Percentiles rank a stretch among this genome's conserved stretches.
Conservation (phyloP, 2,113 vertebrate species). For the Struthio camelus region DNA sequence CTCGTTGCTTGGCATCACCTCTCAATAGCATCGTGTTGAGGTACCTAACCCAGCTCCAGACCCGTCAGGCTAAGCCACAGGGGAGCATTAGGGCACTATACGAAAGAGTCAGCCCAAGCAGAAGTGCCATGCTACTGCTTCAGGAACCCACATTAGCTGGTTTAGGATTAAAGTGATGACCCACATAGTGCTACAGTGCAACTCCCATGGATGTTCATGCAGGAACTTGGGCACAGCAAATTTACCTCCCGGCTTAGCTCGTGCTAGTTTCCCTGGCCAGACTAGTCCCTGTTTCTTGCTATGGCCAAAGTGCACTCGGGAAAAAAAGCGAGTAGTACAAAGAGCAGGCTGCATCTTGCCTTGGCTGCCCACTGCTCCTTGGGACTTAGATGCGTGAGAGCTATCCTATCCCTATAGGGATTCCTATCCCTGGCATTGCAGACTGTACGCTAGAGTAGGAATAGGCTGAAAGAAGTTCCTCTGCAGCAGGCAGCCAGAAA, state of each 20-base stretch:
- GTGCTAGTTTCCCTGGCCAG: background rate
- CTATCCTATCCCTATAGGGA: background rate
- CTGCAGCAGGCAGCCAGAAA: background rate
- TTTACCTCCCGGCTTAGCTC: background rate
- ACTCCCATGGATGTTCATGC: background rate
- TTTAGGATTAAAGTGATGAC: background rate
- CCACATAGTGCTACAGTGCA: background rate
- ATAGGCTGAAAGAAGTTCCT: background rate
- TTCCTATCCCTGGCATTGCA: background rate
- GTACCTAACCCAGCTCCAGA: background rate
- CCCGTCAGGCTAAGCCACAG: background rate
- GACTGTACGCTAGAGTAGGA: background rate
- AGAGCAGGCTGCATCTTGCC: background rate
- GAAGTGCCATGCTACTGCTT: background rate
- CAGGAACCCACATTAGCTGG: rapidly evolving
- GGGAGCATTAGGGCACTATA: background rate
- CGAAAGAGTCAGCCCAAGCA: background rate
- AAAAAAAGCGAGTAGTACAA: background rate
- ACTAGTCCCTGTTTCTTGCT: background rate
- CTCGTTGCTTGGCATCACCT: background rate
- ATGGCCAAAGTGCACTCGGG: background rate
- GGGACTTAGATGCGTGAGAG: background rate
- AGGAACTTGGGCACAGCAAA: background rate
- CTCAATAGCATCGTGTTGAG: background rate
- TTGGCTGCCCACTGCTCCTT: background rate